Evolutionary conservation across 2,113 vertebrate species (phyloP), one percentile per base, ranked within the genome.

Genomic region (Sceloporus undulatus): DNA sequence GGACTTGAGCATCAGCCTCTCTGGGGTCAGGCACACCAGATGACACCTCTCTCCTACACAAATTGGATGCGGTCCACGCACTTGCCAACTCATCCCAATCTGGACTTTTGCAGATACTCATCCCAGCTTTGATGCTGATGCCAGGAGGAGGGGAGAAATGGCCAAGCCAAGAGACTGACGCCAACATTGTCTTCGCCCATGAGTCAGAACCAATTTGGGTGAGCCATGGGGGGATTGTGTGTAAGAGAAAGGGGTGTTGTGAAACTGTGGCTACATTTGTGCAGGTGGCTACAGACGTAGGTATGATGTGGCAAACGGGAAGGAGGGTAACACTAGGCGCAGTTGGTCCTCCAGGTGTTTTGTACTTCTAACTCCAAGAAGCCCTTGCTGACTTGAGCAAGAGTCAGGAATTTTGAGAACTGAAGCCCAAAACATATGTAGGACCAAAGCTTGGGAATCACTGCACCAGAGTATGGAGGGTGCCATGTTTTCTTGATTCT

Each of bases 1-100:
- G 14, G 27, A 56, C 70, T 75, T 56, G 19, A 89, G 11, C 78
- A 75, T 7, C 71, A 52, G 42, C 18, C 70, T 18, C 59, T 78
- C 42, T 27, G 40, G 23, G 70, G 78, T 89, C 82, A 74, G 66
- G 82, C 48, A 3, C 52, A 40, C 66, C 83, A 74, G 76, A 74
- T 65, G 84, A 68, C 40, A 76, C 59, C 38, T 70, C 25, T 29
- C 56, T 76, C 70, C 70, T 21, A 52, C 71, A 25, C n/a, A n/a
- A 6, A 34, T 38, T 74, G 83, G 48, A 80, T 7, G 25, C 25
- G 38, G 13, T 62, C 76, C 76, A 66, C 40, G 27, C 54, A 7
- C 29, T 78, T 62, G 42, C n/a, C 75, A 81, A 1, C 21, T 27
- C 68, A 38, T 62, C 21, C 70, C 59, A 38, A 48, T 13, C 56